Conservation (phyloP, 2,113 vertebrate species). For the Cinclus cinclus region DNA sequence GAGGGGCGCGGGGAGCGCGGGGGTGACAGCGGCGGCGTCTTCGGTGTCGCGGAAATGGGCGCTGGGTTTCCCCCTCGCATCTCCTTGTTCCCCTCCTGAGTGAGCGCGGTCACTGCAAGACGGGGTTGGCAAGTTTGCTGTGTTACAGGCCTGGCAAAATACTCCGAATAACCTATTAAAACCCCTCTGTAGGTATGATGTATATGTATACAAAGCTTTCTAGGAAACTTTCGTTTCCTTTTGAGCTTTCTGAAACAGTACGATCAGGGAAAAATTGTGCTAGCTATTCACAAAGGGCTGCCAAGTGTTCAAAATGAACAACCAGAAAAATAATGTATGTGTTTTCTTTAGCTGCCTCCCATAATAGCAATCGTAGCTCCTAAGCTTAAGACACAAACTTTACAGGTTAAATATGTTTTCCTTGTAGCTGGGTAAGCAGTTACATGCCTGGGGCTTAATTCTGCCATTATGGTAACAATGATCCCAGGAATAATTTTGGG, state of each 20-base stretch:
- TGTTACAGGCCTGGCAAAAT: background rate
- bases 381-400: background rate
- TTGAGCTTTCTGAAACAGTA: background rate
- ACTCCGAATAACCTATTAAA: background rate
- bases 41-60: background rate
- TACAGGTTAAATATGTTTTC: background rate
- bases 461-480: background rate
- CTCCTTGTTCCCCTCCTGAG: background rate
- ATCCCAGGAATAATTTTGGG: background rate
- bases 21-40: background rate
- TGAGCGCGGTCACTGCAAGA: background rate
- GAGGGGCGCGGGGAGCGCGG: background rate
- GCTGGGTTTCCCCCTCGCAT: background rate
- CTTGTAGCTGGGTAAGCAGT: background rate
- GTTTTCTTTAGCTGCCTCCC: background rate
- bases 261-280: background rate
- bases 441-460: background rate
- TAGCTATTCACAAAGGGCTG: background rate
- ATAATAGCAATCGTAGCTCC: background rate
- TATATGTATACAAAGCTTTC: fast-evolving
- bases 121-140: background rate
- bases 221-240: background rate
- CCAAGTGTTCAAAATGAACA: background rate
- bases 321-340: background rate
- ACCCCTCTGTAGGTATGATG: fast-evolving